phyloP scores from a whole-genome alignment of 2,113 vertebrate species.

The Propithecus coquereli region DNA sequence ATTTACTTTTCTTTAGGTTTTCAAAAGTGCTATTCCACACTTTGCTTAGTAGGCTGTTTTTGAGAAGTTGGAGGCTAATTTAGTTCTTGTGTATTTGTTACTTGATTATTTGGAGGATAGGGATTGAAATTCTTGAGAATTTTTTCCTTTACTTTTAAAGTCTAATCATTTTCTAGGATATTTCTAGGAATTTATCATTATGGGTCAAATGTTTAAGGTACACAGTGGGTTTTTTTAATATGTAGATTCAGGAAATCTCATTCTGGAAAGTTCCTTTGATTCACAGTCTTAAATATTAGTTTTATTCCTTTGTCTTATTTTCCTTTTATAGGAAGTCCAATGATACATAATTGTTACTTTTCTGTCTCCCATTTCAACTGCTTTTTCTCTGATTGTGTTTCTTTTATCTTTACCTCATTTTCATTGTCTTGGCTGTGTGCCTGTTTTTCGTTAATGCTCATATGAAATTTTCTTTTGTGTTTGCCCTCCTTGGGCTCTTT shows the following conservation, averaged over 20 bases:
- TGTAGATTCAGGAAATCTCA: neutral
- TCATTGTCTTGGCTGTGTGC: neutral
- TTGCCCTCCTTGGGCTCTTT: neutral
- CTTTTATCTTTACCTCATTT: neutral
- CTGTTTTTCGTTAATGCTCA: neutral
- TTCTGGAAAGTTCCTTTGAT: neutral
- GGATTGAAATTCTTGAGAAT: neutral
- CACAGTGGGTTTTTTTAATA: neutral
- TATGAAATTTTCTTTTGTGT: neutral
- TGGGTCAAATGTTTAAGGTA: neutral
- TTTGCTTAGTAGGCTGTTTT: neutral
- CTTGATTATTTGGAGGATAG: neutral
- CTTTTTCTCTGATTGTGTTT: neutral
- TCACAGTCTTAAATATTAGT: neutral
- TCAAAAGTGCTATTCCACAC: neutral
- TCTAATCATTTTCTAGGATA: neutral
- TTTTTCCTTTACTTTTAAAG: neutral
- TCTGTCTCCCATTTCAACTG: neutral
- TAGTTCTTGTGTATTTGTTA: neutral
- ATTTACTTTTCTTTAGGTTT: neutral
- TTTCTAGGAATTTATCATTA: neutral
- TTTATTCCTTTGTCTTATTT: neutral
- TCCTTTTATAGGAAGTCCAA: neutral
- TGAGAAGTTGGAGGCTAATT: neutral
- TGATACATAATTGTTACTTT: neutral